These are phyloP conservation scores for Hyperopisus bebe DNA, from an alignment of 2,113 vertebrate genomes.

Conservation along the genomic window DNA sequence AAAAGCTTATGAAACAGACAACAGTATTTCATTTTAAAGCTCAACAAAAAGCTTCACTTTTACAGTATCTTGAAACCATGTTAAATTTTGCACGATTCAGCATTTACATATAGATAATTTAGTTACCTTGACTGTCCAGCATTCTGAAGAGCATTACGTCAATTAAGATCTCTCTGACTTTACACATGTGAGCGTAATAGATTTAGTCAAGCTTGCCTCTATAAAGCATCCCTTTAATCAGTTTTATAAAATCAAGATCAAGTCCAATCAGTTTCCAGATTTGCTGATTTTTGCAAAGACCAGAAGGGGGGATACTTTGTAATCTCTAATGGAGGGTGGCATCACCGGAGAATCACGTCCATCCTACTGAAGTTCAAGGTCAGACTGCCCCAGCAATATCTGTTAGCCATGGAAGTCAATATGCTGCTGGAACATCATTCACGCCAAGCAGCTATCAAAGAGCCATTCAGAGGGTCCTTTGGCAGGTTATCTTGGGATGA, in stretches of 20 bases:
- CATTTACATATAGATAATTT: constrained; percentile 36
- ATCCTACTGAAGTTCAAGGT: constrained; percentile 53
- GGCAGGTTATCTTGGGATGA: constrained; percentile 6
- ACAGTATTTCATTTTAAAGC: not conserved
- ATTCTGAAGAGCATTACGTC: constrained; percentile 41
- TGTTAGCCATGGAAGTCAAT: not conserved
- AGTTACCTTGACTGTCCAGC: constrained; percentile 43
- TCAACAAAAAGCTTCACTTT: not conserved
- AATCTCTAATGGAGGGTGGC: constrained; percentile 47
- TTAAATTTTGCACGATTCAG: constrained; percentile 11
- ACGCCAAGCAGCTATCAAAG: not conserved
- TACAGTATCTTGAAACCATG: not conserved
- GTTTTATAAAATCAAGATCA: constrained; percentile 61
- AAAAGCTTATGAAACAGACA: not conserved
- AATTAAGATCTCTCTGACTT: constrained; percentile 45
- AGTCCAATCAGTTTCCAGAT: constrained; percentile 57
- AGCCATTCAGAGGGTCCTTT: not conserved
- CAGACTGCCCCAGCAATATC: constrained; percentile 37
- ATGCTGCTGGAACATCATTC: not conserved
- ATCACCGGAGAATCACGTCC: constrained; percentile 42
- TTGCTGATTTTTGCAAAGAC: constrained; percentile 51
- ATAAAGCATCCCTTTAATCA: constrained; percentile 55
- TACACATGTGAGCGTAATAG: constrained; percentile 50
- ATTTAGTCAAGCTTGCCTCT: constrained; percentile 49
- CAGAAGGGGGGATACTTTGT: constrained; percentile 34